phyloP scores from a whole-genome alignment of 2,797 vertebrate genomes.

The Acanthiza pusilla region DNA sequence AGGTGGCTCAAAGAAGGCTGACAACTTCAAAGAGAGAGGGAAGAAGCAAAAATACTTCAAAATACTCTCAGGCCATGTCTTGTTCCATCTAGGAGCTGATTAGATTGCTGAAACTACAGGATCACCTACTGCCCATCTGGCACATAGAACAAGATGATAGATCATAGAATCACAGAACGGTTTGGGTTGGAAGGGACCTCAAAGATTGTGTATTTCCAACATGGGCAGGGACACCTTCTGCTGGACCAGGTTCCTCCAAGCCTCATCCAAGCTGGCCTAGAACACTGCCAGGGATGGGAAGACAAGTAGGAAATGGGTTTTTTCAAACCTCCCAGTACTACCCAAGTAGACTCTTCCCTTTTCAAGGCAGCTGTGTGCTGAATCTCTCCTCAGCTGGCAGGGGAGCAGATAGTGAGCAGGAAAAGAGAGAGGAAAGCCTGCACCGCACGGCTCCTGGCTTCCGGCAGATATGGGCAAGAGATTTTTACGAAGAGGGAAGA shows the following conservation, averaged over 20 bases:
- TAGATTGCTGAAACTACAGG: neutral
- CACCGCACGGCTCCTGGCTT: neutral
- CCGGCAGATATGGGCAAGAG: neutral
- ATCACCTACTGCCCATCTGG: neutral
- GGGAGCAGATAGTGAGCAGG: accelerated
- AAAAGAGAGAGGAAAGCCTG: neutral
- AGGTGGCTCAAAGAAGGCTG: neutral
- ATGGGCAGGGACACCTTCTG: accelerated
- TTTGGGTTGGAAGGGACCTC: neutral
- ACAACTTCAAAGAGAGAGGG: neutral
- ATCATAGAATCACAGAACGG: neutral
- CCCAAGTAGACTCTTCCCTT: neutral
- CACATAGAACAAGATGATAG: accelerated
- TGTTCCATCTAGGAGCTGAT: neutral
- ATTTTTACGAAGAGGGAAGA: neutral
- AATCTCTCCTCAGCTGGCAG: neutral
- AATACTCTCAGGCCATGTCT: neutral
- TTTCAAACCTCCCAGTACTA: neutral
- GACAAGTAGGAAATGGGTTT: neutral
- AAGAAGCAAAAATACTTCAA: neutral
- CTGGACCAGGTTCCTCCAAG: neutral
- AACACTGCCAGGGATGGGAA: neutral
- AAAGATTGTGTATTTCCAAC: neutral
- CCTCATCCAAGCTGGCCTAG: neutral
- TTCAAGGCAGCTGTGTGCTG: neutral